Evolutionary conservation across 2,113 vertebrate genomes (phyloP), one percentile per base, ranked within the genome.

Genomic region (Myotis brandtii): DNA sequence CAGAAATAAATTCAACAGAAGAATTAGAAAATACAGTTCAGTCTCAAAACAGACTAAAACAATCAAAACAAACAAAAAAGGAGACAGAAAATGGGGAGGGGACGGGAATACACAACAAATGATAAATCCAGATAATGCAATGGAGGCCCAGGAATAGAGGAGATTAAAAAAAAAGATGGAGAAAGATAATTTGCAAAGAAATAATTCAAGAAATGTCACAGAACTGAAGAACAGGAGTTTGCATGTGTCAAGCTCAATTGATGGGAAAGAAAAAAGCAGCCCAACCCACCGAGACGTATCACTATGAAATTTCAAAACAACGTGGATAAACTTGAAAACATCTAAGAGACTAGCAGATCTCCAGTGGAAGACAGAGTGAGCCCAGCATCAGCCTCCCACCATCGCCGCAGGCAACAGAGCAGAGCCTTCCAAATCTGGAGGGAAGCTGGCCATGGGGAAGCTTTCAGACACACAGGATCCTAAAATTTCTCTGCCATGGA

Each of bases 301-400:
- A 73, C 8, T 56, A 16, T 1, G 37, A 67, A 87, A 50, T 66
- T 40, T 86, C 25, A 48, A 54, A 73, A 16, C 25, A 17, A 13
- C 3, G 16, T 37, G 34, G 34, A 30, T 32, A 25, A 80, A 80
- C 66, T 32, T 18, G 10, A 12, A 86, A 75, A 20, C 34, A 23
- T 56, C 56, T 27, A 0, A 13, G 69, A 72, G 34, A 54, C 80
- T 18, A 70, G 11, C 27, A 23, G 46, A 25, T 21, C 66, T 54
- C 0, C 0, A 0, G n/a, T n/a, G 50, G 48, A 48, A 56, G 14
- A n/a, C 9, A 3, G 75, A 30, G 4, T 27, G 34, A 32, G 46
- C 20, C 17, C 20, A 34, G 30, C 34, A 11, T n/a, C 25, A 12
- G 91, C 32, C 46, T 66, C 52, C 76, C 37, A 16, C 56, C 13